Base-by-base conservation (phyloP, 1,140 invertebrate species). In the Drosophila pandora region DNA sequence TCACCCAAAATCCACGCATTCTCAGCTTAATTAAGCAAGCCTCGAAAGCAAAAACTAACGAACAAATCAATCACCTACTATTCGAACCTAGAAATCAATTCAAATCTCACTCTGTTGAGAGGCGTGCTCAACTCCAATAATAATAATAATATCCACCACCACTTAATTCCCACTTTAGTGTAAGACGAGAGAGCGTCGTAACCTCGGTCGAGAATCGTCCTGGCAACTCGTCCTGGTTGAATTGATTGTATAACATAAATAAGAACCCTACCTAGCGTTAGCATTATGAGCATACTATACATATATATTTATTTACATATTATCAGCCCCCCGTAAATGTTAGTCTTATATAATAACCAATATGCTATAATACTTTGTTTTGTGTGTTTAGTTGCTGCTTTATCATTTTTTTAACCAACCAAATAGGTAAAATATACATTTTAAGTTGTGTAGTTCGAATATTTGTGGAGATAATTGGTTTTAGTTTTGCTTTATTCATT, bases 1-100 rank as follows among this genome's bases (percentile, higher is more conserved):
- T 87, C 63, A 82, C 78, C 74, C 81, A 30, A 60, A 58, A 9
- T 68, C 48, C 60, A 83, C 32, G 68, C 79, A 81, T 72, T 71
- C 25, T 71, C 25, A 71, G 65, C 39, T 54, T 17, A 17, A 17
- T 17, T 48, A 23, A 56, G 47, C 39, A 85, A 85, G 32, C 63
- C 30, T 78, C 37, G 22, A 72, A 82, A 69, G 48, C 47, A 53
- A 82, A 53, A 73, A 58, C 58, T 43, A 63, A 62, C 50, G 63
- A 68, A 62, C 57, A 39, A 68, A 17, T 47, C 52, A 37, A 17
- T 21, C 41, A 53, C 49, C 30, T 25, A 6, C 3, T 28, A 28
- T 28, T 28, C 25, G 28, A 39, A 60, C 10, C 48, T 62, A 72
- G 37, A 64, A 57, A 21, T 74, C 60, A 63, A 64, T 73, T 55